Evolutionary conservation across 2,888 invertebrate species (phyloP).

Genomic region (Dione vanillae): DNA sequence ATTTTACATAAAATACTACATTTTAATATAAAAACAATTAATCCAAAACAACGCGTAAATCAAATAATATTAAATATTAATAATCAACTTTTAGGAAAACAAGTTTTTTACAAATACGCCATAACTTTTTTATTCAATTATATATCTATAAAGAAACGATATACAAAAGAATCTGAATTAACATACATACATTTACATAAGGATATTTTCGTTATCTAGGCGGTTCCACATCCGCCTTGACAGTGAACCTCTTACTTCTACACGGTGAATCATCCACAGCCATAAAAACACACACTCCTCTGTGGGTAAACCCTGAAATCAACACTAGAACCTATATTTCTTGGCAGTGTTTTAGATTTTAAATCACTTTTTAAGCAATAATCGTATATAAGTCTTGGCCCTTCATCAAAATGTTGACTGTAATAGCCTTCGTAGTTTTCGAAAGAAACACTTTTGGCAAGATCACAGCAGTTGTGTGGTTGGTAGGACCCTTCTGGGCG

Average conservation of each 20-base stretch:
- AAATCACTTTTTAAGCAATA: constrained; percentile 78
- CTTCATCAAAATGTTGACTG: constrained; percentile 72
- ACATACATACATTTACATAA: not conserved
- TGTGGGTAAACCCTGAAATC: constrained; percentile 65
- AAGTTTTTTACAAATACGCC: no score
- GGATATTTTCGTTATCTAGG: constrained; percentile 69
- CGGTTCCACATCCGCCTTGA: constrained; percentile 71
- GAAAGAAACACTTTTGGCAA: constrained; percentile 68
- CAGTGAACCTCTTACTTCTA: constrained; percentile 60
- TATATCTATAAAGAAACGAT: not conserved
- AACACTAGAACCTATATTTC: constrained; percentile 69
- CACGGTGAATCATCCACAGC: constrained; percentile 61
- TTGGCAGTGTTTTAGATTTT: constrained; percentile 71
- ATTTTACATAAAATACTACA: no score
- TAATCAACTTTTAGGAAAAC: no score
- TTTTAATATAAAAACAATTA: no score
- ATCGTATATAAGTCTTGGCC: constrained; percentile 69
- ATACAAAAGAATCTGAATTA: not conserved
- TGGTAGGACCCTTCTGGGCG: constrained; percentile 71
- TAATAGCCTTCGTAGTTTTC: constrained; percentile 72
- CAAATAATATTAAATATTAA: no score
- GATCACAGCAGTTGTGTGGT: constrained; percentile 58
- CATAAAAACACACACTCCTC: constrained; percentile 72
- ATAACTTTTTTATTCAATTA: not conserved
- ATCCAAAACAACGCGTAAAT: no score